Conservation (phyloP, 2,888 invertebrate genomes). For the Sinohyriopsis cumingii region DNA sequence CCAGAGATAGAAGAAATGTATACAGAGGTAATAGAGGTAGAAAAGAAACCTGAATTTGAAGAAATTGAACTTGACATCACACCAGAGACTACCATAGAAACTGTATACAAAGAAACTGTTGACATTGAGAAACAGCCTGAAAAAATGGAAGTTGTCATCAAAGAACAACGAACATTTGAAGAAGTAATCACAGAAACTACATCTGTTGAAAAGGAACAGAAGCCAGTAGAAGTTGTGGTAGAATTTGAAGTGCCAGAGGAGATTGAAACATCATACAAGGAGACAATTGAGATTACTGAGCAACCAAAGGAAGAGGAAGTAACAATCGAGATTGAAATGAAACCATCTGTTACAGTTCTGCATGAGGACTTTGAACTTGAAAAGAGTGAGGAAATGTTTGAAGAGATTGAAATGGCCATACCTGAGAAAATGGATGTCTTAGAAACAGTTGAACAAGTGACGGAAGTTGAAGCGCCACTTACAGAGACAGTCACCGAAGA, state of each 20-base stretch:
- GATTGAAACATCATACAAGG: conserved; percentile 5
- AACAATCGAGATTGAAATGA: neutral
- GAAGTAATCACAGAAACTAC: conserved; percentile 11
- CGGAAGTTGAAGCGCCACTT: neutral
- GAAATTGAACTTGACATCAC: conserved; percentile 13
- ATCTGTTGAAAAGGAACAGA: neutral
- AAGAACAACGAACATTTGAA: conserved; percentile 8
- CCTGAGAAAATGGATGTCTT: conserved; percentile 2
- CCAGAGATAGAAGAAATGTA: too few species aligned
- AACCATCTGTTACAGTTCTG: neutral
- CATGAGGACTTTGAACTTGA: too few species aligned
- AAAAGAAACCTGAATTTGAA: conserved; percentile 10
- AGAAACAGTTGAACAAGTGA: conserved; percentile 11
- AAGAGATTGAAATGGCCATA: too few species aligned
- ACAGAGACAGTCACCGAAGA: too few species aligned
- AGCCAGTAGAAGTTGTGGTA: neutral
- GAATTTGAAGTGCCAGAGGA: neutral
- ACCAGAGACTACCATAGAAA: conserved; percentile 8
- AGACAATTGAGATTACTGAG: conserved; percentile 1
- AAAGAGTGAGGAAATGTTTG: too few species aligned
- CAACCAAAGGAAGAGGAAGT: conserved; percentile 1
- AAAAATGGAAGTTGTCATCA: neutral
- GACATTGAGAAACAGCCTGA: conserved; percentile 9
- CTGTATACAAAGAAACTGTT: conserved; percentile 12
- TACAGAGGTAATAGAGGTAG: too few species aligned